Conservation (phyloP, 64 coral and sea anemone species). For the Montipora efflorescens region DNA sequence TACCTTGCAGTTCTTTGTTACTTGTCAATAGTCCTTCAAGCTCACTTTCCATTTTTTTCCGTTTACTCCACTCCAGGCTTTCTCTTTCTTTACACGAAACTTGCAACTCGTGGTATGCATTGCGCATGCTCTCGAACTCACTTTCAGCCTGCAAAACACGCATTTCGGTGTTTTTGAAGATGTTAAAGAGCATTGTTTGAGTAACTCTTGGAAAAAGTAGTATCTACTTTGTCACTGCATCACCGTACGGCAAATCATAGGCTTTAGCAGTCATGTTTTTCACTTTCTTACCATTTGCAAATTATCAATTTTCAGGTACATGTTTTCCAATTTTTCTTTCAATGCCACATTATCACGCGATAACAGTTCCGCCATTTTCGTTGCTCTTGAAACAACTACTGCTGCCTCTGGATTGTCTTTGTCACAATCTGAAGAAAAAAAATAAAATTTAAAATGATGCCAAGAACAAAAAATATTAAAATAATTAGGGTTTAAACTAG, state of each 20-base stretch:
- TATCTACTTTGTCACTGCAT: too few relatives aligned
- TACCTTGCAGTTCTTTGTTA: constrained; percentile 25
- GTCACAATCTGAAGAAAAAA: constrained; percentile 1
- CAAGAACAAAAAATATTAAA: too few relatives aligned
- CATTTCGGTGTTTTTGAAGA: neutral
- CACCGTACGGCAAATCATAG: too few relatives aligned
- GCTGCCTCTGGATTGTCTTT: neutral
- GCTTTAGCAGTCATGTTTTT: neutral
- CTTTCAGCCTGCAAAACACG: constrained; percentile 9
- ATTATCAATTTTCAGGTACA: constrained; percentile 11
- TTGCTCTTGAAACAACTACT: constrained; percentile 26
- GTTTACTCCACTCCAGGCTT: neutral
- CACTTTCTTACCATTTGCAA: constrained; percentile 14
- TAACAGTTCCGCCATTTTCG: constrained; percentile 42
- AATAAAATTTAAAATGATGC: neutral
- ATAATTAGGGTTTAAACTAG: too few relatives aligned
- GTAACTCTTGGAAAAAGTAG: too few relatives aligned
- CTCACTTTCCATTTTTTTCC: constrained; percentile 5
- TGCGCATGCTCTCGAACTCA: constrained; percentile 21
- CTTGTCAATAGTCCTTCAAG: neutral
- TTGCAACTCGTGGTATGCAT: constrained; percentile 45
- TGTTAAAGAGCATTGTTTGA: too few relatives aligned
- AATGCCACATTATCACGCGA: constrained; percentile 28
- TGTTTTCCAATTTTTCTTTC: constrained; percentile 20
- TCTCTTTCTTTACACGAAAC: constrained; percentile 14